Base-by-base conservation (phyloP, 2,797 vertebrate genomes). In the Furcifer pardalis region DNA sequence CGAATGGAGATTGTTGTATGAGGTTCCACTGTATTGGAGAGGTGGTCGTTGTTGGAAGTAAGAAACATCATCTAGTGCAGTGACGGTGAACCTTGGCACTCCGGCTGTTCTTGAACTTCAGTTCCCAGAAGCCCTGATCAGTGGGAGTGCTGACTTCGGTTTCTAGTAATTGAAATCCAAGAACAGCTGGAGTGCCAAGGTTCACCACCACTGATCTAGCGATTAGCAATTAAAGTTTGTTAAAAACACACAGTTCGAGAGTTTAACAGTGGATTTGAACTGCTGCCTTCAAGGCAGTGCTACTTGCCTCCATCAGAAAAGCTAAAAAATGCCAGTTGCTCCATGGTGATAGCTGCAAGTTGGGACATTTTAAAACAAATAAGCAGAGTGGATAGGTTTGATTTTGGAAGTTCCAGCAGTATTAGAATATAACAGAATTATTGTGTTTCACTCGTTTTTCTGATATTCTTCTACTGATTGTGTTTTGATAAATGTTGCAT, bases 1-100 rank as follows among this genome's bases (percentile, higher is more conserved):
- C n/a, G n/a, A n/a, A n/a, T n/a, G n/a, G n/a, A n/a, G n/a, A n/a
- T n/a, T n/a, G n/a, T n/a, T n/a, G n/a, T n/a, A n/a, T n/a, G n/a
- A n/a, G n/a, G n/a, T n/a, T n/a, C n/a, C n/a, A n/a, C n/a, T n/a
- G n/a, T n/a, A 30, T 2, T 35, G 40, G 30, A 15, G 27, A 56
- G 9, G 10, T 32, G 30, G 27, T 32, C 37, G 56, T 78, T 86
- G 69, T 86, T 86, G 37, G 44, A 72, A 73, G 68, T 52, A 30
- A 65, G 60, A 27, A 66, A 44, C 59, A 60, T 77, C 59, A 71
- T 82, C 27, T 25, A 37, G 32, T 7, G 17, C n/a, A n/a, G n/a
- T n/a, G n/a, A n/a, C n/a, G n/a, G n/a, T n/a, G n/a, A n/a, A n/a
- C n/a, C n/a, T n/a, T n/a, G n/a, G n/a, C n/a, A n/a, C n/a, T n/a